Evolutionary conservation across 2,797 vertebrate species (phyloP).

Genomic region (Manis pentadactyla): DNA sequence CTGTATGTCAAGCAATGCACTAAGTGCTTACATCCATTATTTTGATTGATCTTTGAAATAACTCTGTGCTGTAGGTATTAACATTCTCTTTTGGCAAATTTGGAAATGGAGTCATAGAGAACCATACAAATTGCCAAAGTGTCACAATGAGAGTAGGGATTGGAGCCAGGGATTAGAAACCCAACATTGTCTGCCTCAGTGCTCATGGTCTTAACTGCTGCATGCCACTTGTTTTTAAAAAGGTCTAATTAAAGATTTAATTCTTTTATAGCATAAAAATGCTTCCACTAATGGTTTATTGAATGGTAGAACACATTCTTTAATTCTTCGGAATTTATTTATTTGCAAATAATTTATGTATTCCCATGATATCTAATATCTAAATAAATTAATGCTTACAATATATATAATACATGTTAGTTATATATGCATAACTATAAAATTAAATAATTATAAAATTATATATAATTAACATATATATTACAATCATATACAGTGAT

Average conservation of each 20-base stretch:
- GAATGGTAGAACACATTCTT: background rate
- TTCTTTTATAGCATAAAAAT: background rate
- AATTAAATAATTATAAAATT: background rate
- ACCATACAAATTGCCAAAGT: background rate
- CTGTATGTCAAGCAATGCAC: background rate
- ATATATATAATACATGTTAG: background rate
- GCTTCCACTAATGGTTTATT: background rate
- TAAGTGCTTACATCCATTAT: background rate
- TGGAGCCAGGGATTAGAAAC: background rate
- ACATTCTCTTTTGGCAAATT: background rate
- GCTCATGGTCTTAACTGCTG: background rate
- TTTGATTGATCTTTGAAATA: background rate
- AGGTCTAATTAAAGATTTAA: slow-evolving; percentile 17
- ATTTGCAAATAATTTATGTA: slow-evolving; percentile 22
- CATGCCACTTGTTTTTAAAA: background rate
- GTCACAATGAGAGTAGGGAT: background rate
- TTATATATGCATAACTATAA: background rate
- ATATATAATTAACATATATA: background rate
- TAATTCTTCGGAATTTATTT: background rate
- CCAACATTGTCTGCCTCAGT: background rate
- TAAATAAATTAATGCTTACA: background rate
- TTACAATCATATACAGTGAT: too few relatives aligned
- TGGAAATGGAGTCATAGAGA: background rate
- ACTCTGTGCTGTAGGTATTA: background rate
- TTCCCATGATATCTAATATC: background rate